Evolutionary conservation across 2,113 vertebrate genomes (phyloP).

Genomic region (Ornithorhynchus anatinus): DNA sequence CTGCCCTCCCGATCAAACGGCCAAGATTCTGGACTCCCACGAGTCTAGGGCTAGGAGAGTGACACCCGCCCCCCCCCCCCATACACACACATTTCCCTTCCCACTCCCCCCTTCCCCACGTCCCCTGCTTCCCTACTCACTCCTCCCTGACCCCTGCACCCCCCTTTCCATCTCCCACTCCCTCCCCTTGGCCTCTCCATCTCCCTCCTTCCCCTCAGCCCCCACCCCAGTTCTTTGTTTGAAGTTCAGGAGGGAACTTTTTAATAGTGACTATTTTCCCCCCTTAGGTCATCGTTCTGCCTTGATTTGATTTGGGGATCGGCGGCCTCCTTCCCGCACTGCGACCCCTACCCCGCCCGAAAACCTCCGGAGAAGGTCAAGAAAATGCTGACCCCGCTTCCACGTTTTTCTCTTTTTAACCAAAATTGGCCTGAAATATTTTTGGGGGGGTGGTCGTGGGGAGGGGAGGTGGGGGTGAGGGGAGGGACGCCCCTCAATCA

Average conservation of each 20-base stretch:
- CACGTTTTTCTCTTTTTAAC: slow-evolving; percentile 47
- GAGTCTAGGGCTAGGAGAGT: too few species aligned
- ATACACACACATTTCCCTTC: not conserved
- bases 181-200: not conserved
- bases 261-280: slow-evolving; percentile 26
- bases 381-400: slow-evolving; percentile 50
- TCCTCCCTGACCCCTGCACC: slow-evolving; percentile 37
- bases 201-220: not conserved
- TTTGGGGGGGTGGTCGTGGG: not conserved
- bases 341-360: slow-evolving; percentile 19
- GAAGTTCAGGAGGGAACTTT: slow-evolving; percentile 41
- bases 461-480: not conserved
- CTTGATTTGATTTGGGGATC: slow-evolving; percentile 48
- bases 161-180: not conserved
- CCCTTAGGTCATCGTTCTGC: slow-evolving; percentile 59
- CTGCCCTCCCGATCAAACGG: not conserved
- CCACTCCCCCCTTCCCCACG: slow-evolving; percentile 70
- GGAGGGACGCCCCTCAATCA: too few species aligned
- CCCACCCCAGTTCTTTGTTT: slow-evolving; percentile 2
- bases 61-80: not conserved
- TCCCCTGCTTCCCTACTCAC: slow-evolving; percentile 68
- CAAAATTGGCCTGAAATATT: not conserved
- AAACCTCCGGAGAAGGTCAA: slow-evolving; percentile 8
- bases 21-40: too few species aligned
- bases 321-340: slow-evolving; percentile 14